phyloP scores from a whole-genome alignment of 2,888 invertebrate genomes.

The Trachelus iudaicus region DNA sequence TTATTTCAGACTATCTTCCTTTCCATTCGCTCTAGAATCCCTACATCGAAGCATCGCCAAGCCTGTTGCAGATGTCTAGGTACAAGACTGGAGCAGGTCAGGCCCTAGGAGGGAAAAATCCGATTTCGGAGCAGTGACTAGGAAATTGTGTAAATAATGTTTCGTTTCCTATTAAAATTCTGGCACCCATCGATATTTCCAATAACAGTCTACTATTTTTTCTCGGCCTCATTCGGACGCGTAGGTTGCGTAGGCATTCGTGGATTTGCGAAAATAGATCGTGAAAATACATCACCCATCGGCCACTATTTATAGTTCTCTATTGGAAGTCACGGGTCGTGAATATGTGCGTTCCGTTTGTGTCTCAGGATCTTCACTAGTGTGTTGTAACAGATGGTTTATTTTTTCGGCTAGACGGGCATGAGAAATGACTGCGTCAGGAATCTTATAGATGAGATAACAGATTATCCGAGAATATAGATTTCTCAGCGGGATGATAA shows the following conservation, averaged over 20 bases:
- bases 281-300: constrained; percentile 59
- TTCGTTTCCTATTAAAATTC: background rate
- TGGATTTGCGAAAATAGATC: constrained; percentile 57
- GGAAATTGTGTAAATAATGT: background rate
- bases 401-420: constrained; percentile 21
- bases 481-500: background rate
- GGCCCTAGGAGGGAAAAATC: background rate
- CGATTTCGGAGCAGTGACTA: background rate
- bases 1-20: background rate
- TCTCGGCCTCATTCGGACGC: constrained; percentile 9
- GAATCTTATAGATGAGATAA: constrained; percentile 31
- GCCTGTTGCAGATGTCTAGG: background rate
- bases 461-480: constrained; percentile 25
- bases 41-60: background rate
- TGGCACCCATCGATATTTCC: constrained; percentile 4
- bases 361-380: constrained; percentile 46
- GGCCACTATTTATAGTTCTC: constrained; percentile 60
- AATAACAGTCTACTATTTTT: constrained; percentile 12
- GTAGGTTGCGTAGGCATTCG: constrained; percentile 28
- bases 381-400: constrained; percentile 49
- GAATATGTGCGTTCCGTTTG: constrained; percentile 40
- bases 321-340: constrained; percentile 57
- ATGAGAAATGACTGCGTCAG: background rate
- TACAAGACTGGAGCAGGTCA: background rate
- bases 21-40: background rate